Evolutionary conservation across 2,888 invertebrate genomes (phyloP), one percentile per base, ranked within the genome.

Genomic region (Escarpia spicata): DNA sequence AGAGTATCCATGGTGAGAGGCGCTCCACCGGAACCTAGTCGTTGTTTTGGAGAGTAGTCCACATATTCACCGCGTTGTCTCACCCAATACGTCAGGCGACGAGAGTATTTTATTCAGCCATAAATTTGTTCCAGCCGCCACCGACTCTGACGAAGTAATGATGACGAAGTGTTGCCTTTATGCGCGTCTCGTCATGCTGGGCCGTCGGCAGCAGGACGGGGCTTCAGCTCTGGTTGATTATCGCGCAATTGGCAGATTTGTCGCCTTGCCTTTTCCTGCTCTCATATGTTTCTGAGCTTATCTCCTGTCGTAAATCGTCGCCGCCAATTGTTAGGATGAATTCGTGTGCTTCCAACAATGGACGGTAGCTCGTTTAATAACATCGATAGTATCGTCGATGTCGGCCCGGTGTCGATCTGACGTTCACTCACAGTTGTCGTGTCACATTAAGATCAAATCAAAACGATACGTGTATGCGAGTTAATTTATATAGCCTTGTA

Each of bases 51-150:
- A 75, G 75, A n/a, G 26, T 19, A 26, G 6, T 4, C 2, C n/a
- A 19, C 75, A 75, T 4, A 26, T 6, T 75, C 75, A 26, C 19
- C 75, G 75, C 6, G 75, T 75, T 26, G 19, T n/a, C 75, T 15
- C 26, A 19, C 26, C 75, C 26, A 75, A 75, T 26, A 75, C 26
- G 75, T 75, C 75, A 26, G 19, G 4, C 75, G 19, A 75, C 75
- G 26, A 9, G 75, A 75, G 19, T 75, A 75, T 75, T 75, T 75
- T 75, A 75, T 75, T 75, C 75, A 75, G 75, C 75, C 75, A 75
- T 75, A 75, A 75, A 75, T 75, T 75, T 75, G 75, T 75, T 75
- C 75, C 75, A 75, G 75, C 75, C 75, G 75, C 75, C 75, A 75
- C 75, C 75, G 75, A 75, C n/a, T 75, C 19, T 75, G 75, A 75